A percentile compares a stretch with the other conserved stretches of the same genome.
phyloP scores from a whole-genome alignment of 2,888 invertebrate species.

The Acholoe squamosa region DNA sequence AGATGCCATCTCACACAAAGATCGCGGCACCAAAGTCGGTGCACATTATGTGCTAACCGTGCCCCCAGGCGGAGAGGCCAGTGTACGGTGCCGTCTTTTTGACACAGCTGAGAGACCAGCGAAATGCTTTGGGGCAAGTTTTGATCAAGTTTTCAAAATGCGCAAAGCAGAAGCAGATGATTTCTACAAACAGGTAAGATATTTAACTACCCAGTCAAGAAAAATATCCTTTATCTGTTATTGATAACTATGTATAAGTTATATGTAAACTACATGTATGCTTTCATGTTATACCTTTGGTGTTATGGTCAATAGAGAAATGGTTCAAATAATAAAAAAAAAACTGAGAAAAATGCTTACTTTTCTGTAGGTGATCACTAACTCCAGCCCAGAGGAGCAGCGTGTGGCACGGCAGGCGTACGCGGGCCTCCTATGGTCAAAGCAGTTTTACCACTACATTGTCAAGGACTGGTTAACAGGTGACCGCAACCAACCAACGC shows the following conservation, averaged over 20 bases:
- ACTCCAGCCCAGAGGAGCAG: slow-evolving; percentile 68
- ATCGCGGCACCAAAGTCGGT: slow-evolving; percentile 78
- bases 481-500: slow-evolving; percentile 37
- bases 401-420: slow-evolving; percentile 80
- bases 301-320: too few relatives aligned
- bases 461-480: slow-evolving; percentile 76
- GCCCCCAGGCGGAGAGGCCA: slow-evolving; percentile 73
- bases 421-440: slow-evolving; percentile 83
- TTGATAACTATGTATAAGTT: too few relatives aligned
- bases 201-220: not conserved
- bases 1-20: not conserved
- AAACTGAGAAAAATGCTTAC: too few relatives aligned
- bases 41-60: slow-evolving; percentile 78
- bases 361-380: slow-evolving; percentile 17
- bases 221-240: too few relatives aligned
- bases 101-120: slow-evolving; percentile 71
- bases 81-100: slow-evolving; percentile 78
- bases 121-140: slow-evolving; percentile 68
- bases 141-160: slow-evolving; percentile 75
- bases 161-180: slow-evolving; percentile 79
- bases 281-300: too few relatives aligned
- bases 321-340: too few relatives aligned
- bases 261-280: too few relatives aligned
- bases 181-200: slow-evolving; percentile 79
- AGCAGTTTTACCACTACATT: slow-evolving; percentile 82